A percentile compares a stretch with the other conserved stretches of the same genome.
Conservation (phyloP, 2,797 vertebrate species). For the Paguma larvata region DNA sequence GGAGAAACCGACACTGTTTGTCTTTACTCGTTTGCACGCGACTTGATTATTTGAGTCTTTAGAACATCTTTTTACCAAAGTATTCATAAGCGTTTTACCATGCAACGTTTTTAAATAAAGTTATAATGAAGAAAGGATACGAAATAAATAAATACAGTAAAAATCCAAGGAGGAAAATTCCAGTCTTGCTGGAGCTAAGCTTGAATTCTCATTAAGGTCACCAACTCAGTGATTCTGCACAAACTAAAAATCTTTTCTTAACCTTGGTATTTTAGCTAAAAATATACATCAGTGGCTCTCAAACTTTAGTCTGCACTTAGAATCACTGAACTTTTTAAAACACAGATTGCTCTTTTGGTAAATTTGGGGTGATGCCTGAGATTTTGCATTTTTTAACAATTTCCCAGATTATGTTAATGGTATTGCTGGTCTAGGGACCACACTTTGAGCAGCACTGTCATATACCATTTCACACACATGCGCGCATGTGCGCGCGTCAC, state of each 20-base stretch:
- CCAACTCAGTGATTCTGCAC: neutral
- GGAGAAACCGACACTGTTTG: neutral
- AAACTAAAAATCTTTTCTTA: neutral
- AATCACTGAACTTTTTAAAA: neutral
- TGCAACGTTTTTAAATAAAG: neutral
- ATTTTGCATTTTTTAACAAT: neutral
- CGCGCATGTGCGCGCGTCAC: neutral
- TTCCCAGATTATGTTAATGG: neutral
- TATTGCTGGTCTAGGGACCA: neutral
- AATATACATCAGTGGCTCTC: neutral
- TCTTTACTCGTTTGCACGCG: neutral
- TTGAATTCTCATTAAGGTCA: neutral
- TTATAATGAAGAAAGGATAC: neutral
- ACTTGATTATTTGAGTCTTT: neutral
- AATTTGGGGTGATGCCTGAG: neutral
- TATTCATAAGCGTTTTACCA: neutral
- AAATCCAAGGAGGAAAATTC: neutral
- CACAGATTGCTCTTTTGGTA: neutral
- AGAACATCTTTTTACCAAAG: neutral
- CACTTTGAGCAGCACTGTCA: neutral
- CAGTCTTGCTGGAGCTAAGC: neutral
- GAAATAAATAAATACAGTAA: neutral
- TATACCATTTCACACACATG: neutral
- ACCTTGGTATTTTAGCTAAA: neutral
- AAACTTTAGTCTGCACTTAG: neutral